These are phyloP conservation scores for Ceratothoa steindachneri DNA, from an alignment of 2,888 invertebrate genomes.

Conservation along the genomic window DNA sequence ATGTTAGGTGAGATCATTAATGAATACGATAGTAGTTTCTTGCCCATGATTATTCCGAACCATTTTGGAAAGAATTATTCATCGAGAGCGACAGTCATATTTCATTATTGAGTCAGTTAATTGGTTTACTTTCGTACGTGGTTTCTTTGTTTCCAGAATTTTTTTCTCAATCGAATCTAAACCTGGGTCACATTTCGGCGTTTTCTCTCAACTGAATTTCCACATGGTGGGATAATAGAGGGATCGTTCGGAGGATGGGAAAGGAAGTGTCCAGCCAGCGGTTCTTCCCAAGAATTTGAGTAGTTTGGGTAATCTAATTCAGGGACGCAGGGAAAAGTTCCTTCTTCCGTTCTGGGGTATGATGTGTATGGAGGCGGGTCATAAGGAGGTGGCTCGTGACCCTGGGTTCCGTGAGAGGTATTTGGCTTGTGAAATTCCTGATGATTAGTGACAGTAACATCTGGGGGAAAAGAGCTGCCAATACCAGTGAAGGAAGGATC, in stretches of 20 bases:
- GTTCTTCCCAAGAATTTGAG: slow-evolving; percentile 38
- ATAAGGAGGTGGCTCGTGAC: slow-evolving; percentile 14
- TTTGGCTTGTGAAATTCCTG: slow-evolving; percentile 21
- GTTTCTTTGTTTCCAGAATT: neutral
- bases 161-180: slow-evolving; percentile 8
- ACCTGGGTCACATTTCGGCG: slow-evolving; percentile 48
- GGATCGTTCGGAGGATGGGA: slow-evolving; percentile 26
- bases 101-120: neutral
- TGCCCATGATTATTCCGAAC: no score
- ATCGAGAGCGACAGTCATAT: no score
- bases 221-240: slow-evolving; percentile 17
- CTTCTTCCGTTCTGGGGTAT: slow-evolving; percentile 24
- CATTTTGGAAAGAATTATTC: no score
- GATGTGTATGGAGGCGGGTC: slow-evolving; percentile 22
- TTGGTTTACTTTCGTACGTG: neutral
- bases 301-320: slow-evolving; percentile 41
- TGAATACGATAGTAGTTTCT: no score
- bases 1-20: no score
- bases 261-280: slow-evolving; percentile 36
- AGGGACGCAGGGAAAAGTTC: slow-evolving; percentile 31
- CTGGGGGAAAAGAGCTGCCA: slow-evolving; percentile 32
- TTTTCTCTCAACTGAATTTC: slow-evolving; percentile 35
- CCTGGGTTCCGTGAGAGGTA: slow-evolving; percentile 18
- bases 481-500: slow-evolving; percentile 20
- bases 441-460: slow-evolving; percentile 42